Conservation (phyloP, 2,888 invertebrate species). For the Cetonia aurata region DNA sequence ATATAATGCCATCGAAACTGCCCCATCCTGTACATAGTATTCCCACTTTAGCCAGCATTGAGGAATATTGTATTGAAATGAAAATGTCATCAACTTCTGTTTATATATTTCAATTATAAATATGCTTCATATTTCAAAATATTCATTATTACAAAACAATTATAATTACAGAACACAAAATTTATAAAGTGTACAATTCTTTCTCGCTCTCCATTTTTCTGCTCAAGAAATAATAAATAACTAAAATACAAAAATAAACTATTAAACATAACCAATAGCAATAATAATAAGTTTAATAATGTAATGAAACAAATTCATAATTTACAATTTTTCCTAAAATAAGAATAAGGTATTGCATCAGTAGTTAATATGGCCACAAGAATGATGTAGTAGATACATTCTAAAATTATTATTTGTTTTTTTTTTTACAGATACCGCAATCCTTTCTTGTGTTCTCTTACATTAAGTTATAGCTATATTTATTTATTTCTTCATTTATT, state of each 20-base stretch:
- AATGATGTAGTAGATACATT: conserved; percentile 18
- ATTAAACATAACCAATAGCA: conserved; percentile 40
- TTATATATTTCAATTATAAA: conserved; percentile 42
- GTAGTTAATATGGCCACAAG: conserved; percentile 38
- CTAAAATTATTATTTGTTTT: conserved; percentile 17
- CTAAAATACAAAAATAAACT: conserved; percentile 41
- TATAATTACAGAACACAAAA: conserved; percentile 39
- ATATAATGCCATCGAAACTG: too few species aligned
- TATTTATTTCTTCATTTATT: conserved; percentile 25
- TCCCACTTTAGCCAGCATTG: too few species aligned
- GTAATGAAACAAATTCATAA: conserved; percentile 31
- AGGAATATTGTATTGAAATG: not conserved
- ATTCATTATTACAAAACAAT: conserved; percentile 39
- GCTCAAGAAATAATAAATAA: conserved; percentile 27
- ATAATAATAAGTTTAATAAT: conserved; percentile 32
- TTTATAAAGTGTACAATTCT: conserved; percentile 23
- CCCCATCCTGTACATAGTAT: too few species aligned
- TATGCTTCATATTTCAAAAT: conserved; percentile 38
- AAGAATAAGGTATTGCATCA: conserved; percentile 32
- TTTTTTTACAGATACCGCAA: conserved; percentile 26
- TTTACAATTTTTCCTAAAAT: conserved; percentile 33
- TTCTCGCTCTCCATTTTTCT: conserved; percentile 18
- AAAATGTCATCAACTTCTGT: conserved; percentile 25
- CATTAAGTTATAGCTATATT: conserved; percentile 20
- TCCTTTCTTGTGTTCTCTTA: conserved; percentile 33